Conservation (phyloP, 2,797 vertebrate genomes). For the Tenualosa thibaudeaui region DNA sequence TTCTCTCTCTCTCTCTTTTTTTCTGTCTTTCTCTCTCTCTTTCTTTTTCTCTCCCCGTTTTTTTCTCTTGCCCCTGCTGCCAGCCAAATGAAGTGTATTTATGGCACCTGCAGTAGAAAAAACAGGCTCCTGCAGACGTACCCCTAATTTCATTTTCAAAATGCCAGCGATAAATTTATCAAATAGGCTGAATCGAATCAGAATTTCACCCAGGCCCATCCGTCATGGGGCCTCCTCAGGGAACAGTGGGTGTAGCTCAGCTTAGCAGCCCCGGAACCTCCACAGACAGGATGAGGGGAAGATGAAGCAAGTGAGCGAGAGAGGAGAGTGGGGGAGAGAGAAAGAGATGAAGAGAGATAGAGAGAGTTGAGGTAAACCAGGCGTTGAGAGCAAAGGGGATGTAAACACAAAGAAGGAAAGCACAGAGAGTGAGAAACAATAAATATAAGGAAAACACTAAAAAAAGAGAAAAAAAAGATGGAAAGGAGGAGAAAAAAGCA, state of each 20-base stretch:
- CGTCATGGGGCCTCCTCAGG: constrained; percentile 69
- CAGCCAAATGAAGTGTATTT: constrained; percentile 74
- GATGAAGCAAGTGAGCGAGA: neutral
- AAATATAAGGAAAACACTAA: neutral
- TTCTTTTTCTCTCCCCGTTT: neutral
- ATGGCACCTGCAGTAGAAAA: constrained; percentile 73
- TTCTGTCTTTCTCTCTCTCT: neutral
- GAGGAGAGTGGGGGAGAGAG: constrained; percentile 26
- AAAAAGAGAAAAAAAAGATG: constrained; percentile 7
- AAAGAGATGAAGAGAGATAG: constrained; percentile 6
- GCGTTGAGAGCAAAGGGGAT: neutral
- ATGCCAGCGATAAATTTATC: constrained; percentile 75
- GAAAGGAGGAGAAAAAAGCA: constrained; percentile 3
- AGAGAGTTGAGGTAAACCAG: neutral
- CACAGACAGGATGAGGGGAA: constrained; percentile 18
- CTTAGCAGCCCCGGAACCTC: constrained; percentile 61
- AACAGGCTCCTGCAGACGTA: constrained; percentile 71
- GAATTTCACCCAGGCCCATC: constrained; percentile 70
- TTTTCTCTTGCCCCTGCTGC: neutral
- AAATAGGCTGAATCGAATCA: constrained; percentile 71
- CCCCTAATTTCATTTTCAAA: constrained; percentile 78
- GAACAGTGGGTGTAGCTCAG: constrained; percentile 68
- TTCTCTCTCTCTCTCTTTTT: neutral
- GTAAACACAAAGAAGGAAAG: neutral
- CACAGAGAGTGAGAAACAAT: constrained; percentile 1